Conservation (phyloP, 1,140 invertebrate genomes). For the Pentalonia nigronervosa region DNA sequence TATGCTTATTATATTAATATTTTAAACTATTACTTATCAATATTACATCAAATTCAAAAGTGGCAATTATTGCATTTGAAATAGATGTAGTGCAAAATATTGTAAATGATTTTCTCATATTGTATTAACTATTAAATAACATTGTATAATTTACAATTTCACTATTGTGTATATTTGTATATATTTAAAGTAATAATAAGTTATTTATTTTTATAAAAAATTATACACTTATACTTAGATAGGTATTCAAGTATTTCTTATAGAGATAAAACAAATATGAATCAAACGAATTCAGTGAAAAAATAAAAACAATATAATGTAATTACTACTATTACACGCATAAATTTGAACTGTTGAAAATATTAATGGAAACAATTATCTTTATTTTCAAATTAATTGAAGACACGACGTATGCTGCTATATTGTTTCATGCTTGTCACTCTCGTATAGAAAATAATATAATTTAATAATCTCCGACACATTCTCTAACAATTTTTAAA, state of each 20-base stretch:
- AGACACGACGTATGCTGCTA: not conserved
- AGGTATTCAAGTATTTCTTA: not conserved
- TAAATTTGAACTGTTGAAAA: not conserved
- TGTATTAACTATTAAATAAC: no score
- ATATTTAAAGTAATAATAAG: not conserved
- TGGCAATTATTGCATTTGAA: no score
- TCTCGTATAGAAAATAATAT: not conserved
- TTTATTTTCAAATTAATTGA: not conserved
- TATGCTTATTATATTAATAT: no score
- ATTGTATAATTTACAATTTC: not conserved
- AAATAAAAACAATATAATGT: not conserved
- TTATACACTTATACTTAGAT: not conserved
- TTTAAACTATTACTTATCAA: no score
- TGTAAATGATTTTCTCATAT: no score
- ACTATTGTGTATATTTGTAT: not conserved
- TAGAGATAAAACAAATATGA: not conserved
- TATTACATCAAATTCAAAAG: no score
- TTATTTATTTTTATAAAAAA: not conserved
- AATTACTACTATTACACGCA: slow-evolving; percentile 6
- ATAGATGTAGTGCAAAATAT: no score
- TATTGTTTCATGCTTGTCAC: slow-evolving; percentile 1
- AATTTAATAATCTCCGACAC: not conserved
- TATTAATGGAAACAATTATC: not conserved
- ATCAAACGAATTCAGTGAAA: not conserved
- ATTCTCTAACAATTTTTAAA: not conserved